A percentile compares a stretch with the other conserved stretches of the same genome.
Conservation (phyloP, 2,888 invertebrate genomes). For the Dione juno region DNA sequence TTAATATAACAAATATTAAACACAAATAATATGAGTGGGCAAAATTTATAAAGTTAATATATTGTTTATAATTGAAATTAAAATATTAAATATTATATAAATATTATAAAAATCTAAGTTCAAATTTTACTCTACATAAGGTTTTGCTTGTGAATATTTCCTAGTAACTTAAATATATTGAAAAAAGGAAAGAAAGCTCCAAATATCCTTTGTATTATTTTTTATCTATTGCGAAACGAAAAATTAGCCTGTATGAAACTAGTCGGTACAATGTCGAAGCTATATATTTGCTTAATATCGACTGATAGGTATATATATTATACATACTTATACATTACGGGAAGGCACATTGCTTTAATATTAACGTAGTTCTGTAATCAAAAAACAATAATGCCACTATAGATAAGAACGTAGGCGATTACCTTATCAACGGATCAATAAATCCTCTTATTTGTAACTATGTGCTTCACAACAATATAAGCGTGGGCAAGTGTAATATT, state of each 20-base stretch:
- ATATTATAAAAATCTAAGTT: no score
- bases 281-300: not conserved
- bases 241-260: not conserved
- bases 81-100: no score
- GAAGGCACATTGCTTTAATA: constrained; percentile 8
- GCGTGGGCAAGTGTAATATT: constrained; percentile 37
- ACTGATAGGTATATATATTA: not conserved
- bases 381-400: constrained; percentile 47
- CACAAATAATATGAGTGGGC: no score
- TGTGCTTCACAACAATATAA: constrained; percentile 33
- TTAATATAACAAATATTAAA: not conserved
- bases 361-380: constrained; percentile 28
- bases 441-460: constrained; percentile 61
- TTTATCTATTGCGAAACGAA: no score
- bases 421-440: constrained; percentile 78
- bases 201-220: not conserved
- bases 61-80: no score
- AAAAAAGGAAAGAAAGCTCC: not conserved
- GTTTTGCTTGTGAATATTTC: not conserved
- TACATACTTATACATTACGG: not conserved
- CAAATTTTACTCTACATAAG: not conserved
- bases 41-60: not conserved
- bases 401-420: constrained; percentile 71
- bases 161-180: not conserved
- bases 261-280: not conserved